These are phyloP conservation scores for Amblyjoppa fuscipennis DNA, from an alignment of 2,888 invertebrate species.

Conservation along the genomic window DNA sequence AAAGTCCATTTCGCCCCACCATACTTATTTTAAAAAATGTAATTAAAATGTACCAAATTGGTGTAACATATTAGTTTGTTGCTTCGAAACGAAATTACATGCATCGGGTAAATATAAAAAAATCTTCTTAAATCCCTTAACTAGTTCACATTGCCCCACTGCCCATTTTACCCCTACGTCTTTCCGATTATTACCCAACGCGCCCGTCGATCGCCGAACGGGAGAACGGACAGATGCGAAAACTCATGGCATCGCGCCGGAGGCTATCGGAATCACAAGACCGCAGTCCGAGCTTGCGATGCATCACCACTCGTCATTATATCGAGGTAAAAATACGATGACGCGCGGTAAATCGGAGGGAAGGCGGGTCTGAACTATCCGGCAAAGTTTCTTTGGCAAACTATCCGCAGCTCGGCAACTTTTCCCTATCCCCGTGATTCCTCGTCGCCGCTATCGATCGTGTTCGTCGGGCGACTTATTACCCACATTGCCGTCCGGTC, in stretches of 20 bases:
- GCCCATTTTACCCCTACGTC: conserved; percentile 67
- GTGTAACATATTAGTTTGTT: too few species aligned
- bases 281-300: conserved; percentile 26
- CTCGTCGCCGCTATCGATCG: conserved; percentile 10
- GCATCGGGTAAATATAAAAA: neutral
- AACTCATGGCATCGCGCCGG: conserved; percentile 10
- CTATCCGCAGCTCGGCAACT: conserved; percentile 45
- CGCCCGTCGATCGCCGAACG: conserved; percentile 67
- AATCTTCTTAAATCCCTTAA: neutral
- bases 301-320: conserved; percentile 45
- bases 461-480: conserved; percentile 53
- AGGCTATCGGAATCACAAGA: neutral
- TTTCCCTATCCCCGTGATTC: conserved; percentile 4
- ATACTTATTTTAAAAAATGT: too few species aligned
- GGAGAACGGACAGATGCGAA: conserved; percentile 2
- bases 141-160: neutral
- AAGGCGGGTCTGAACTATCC: conserved; percentile 35
- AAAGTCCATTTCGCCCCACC: too few species aligned
- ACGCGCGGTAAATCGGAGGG: neutral
- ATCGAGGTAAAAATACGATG: conserved; percentile 34
- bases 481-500: conserved; percentile 37
- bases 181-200: conserved; percentile 70
- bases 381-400: conserved; percentile 39
- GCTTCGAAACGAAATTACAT: too few species aligned
- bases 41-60: too few species aligned